These are phyloP conservation scores for Microtus richardsoni DNA, from an alignment of 2,113 vertebrate species.

Conservation along the genomic window DNA sequence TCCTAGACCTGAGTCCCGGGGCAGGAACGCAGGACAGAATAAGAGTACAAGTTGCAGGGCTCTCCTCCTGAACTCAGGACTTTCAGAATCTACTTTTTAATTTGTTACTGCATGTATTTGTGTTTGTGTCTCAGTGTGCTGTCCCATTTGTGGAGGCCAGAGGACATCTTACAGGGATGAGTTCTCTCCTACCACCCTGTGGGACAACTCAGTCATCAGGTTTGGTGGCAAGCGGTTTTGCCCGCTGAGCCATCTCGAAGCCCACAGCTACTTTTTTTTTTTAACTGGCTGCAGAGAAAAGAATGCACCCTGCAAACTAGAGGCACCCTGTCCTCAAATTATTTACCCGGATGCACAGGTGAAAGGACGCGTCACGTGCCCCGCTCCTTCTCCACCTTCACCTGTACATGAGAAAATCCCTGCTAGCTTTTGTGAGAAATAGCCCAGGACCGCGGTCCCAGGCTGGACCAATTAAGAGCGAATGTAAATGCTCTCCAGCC, in stretches of 20 bases:
- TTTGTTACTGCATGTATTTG: neutral
- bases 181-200: neutral
- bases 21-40: accelerated
- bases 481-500: neutral
- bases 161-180: neutral
- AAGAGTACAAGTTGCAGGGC: neutral
- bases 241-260: neutral
- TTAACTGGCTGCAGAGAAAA: neutral
- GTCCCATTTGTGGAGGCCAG: neutral
- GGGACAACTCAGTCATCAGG: neutral
- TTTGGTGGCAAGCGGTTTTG: neutral
- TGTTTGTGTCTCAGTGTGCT: neutral
- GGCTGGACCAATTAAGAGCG: conserved; percentile 35
- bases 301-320: neutral
- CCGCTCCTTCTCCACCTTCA: neutral
- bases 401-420: neutral
- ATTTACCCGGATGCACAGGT: neutral
- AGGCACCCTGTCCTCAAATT: conserved; percentile 87
- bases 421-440: neutral
- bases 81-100: neutral
- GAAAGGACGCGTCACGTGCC: neutral
- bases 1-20: neutral
- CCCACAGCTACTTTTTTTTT: neutral
- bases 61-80: neutral
- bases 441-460: neutral